Evolutionary conservation across 1,140 invertebrate species (phyloP).

Genomic region (Drosophila neocordata): DNA sequence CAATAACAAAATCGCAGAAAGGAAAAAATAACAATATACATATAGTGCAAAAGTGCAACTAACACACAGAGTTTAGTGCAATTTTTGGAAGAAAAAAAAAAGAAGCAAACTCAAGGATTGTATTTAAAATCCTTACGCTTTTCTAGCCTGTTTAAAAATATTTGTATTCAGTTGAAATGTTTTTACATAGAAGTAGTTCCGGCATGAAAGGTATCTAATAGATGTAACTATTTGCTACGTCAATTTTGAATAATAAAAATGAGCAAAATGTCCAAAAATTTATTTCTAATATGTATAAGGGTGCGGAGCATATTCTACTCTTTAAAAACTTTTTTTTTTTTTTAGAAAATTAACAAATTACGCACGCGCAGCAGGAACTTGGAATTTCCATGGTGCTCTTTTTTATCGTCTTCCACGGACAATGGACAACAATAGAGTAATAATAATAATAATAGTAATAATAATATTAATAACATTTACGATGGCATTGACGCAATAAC

Average conservation of each 20-base stretch:
- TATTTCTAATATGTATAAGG: too few species aligned
- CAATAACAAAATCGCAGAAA: conserved; percentile 15
- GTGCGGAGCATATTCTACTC: conserved; percentile 2
- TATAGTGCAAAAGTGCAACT: conserved; percentile 52
- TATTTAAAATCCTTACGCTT: too few species aligned
- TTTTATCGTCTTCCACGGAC: neutral
- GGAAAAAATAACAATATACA: neutral
- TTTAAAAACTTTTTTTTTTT: neutral
- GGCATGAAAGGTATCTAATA: too few species aligned
- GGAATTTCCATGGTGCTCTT: conserved; percentile 5
- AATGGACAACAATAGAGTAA: conserved; percentile 24
- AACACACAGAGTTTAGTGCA: conserved; percentile 59
- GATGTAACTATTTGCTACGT: too few species aligned
- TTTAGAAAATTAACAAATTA: conserved; percentile 35
- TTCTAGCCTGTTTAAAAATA: too few species aligned
- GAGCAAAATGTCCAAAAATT: too few species aligned
- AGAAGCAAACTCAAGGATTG: too few species aligned
- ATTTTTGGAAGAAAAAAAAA: conserved; percentile 21
- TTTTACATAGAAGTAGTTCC: too few species aligned
- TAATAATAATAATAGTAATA: conserved; percentile 39
- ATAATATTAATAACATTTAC: conserved; percentile 43
- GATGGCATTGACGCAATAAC: conserved; percentile 49
- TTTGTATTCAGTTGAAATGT: too few species aligned
- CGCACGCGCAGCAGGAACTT: conserved; percentile 34
- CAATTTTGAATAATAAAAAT: too few species aligned